Percentiles rank a stretch among this genome's conserved stretches.
Conservation (phyloP, 2,113 vertebrate species). For the Ctenomys sociabilis region DNA sequence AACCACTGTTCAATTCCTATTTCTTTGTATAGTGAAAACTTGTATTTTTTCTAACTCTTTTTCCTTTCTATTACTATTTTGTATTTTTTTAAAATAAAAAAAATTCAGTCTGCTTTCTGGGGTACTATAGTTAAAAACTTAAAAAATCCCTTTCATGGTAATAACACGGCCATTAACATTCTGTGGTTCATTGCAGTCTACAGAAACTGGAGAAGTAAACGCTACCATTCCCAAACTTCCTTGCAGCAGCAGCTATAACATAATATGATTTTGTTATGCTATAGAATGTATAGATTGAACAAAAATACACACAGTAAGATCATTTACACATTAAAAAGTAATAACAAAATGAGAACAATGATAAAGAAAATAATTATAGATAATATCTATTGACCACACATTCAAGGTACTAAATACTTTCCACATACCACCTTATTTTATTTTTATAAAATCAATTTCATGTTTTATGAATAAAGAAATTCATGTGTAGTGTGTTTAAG, state of each 20-base stretch:
- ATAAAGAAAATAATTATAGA: background rate
- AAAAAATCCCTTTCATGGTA: background rate
- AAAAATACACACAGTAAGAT: background rate
- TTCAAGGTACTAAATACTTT: background rate
- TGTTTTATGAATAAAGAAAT: background rate
- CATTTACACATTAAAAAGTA: background rate
- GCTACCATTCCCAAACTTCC: background rate
- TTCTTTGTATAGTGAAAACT: no score
- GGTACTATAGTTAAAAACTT: background rate
- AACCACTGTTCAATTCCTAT: no score
- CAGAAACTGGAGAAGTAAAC: accelerated
- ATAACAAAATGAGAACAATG: background rate
- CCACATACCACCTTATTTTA: background rate
- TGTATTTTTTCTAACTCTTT: no score
- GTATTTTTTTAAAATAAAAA: no score
- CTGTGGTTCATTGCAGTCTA: background rate
- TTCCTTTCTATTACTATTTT: no score
- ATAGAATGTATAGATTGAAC: background rate
- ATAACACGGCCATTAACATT: background rate
- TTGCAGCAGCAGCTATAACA: background rate
- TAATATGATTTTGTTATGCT: background rate
- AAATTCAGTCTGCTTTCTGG: background rate
- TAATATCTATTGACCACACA: background rate
- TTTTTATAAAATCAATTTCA: background rate
- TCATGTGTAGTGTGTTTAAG: background rate